Percentiles rank a stretch among this genome's conserved stretches.
These are phyloP conservation scores for Bufo gargarizans DNA, from an alignment of 2,113 vertebrate genomes.

Conservation along the genomic window DNA sequence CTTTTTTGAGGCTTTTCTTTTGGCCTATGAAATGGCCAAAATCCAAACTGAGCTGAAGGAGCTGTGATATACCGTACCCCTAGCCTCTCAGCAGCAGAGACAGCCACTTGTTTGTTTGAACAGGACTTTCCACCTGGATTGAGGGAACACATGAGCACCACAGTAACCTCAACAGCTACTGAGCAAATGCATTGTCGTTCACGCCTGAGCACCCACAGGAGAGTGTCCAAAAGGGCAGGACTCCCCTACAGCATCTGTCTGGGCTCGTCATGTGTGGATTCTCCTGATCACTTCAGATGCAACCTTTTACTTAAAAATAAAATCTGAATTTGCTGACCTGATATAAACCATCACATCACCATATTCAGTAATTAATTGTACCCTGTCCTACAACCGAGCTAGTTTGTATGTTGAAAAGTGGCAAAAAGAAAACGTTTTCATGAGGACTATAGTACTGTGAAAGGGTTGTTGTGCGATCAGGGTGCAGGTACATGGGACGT, in stretches of 20 bases:
- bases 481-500: no score
- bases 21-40: no score
- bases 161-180: constrained; percentile 26
- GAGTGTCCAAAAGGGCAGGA: constrained; percentile 37
- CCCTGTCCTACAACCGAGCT: no score
- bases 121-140: constrained; percentile 47
- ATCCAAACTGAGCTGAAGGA: no score
- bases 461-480: no score
- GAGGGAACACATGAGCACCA: constrained; percentile 30
- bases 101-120: constrained; percentile 28
- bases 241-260: constrained; percentile 24
- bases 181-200: constrained; percentile 43
- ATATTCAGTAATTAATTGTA: no score
- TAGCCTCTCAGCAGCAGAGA: not conserved
- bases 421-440: no score
- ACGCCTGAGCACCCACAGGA: constrained; percentile 15
- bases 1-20: no score
- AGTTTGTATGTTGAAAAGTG: no score
- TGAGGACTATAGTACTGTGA: no score
- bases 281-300: not conserved
- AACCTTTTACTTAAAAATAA: not conserved
- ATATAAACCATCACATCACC: not conserved
- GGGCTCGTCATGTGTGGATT: not conserved
- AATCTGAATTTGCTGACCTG: not conserved
- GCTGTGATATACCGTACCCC: no score